Base-by-base conservation (phyloP, 2,113 vertebrate species). In the Haemorhous mexicanus region DNA sequence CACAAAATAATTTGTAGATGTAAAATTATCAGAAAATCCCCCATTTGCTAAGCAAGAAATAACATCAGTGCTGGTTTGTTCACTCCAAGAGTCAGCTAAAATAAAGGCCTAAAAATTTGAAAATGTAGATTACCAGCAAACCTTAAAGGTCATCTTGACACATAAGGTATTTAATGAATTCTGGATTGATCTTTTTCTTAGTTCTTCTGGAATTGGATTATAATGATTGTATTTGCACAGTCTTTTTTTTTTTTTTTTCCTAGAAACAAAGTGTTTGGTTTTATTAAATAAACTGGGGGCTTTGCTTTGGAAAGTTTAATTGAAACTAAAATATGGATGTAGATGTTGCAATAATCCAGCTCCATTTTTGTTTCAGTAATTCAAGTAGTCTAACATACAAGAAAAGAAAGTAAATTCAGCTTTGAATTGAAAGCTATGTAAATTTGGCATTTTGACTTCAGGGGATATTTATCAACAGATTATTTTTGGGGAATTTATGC, bases 81-180 rank as follows among this genome's bases (percentile, higher is more conserved):
- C 49, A 52, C 35, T 41, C 73, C 10, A 7, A 52, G 17, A 78
- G 11, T 39, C 49, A 52, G 24, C 9, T 22, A 77, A 83, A 83
- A 41, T 81, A 91, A 81, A 81, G 13, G 33, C 12, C 32, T 69
- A 75, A 91, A 92, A 77, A 46, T 91, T 58, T 78, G 47, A 87
- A 94, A 90, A 93, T 92, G 87, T 69, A 95, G 87, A 87, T 95
- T 79, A 55, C 52, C 56, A 76, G 49, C 55, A 86, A 88, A 81
- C 69, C 70, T 89, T 81, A 94, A 96, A 96, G 94, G 95, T 96
- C 92, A 84, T 56, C 84, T 39, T 92, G 87, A 72, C 90, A 87
- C 33, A 37, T 67, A 94, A 85, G 35, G 59, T 39, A 73, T 82
- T 84, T 91, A 96, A 94, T 83, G 76, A 95, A 91, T 90, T 95